Conservation (phyloP, 2,113 vertebrate species). For the Dromas ardeola region DNA sequence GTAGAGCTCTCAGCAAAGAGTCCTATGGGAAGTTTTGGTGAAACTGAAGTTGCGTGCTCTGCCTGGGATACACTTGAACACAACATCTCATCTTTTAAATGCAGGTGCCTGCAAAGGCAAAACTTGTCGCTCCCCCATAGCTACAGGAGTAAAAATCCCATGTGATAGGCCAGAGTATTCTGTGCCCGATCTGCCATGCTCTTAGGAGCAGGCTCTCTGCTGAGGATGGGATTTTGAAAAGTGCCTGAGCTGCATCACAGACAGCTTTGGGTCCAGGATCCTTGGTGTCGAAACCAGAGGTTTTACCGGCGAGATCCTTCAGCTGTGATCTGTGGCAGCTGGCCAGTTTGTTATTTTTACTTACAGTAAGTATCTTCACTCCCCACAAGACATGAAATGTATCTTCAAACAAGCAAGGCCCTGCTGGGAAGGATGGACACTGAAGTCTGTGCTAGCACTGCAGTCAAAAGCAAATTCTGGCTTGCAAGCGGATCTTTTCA, state of each 20-base stretch:
- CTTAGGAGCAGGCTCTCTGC: background rate
- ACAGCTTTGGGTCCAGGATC: background rate
- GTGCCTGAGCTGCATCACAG: rapidly evolving
- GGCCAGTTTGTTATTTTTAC: background rate
- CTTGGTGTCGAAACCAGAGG: background rate
- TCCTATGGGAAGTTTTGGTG: background rate
- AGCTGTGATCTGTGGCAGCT: background rate
- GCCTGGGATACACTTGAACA: background rate
- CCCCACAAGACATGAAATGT: background rate
- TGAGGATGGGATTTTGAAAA: background rate
- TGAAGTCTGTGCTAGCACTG: background rate
- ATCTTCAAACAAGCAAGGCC: background rate
- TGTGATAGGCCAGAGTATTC: background rate
- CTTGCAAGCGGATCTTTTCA: background rate
- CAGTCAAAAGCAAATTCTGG: background rate
- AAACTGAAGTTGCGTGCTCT: background rate
- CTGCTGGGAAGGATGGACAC: background rate
- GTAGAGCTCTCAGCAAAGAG: background rate
- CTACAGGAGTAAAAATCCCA: background rate
- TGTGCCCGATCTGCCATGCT: rapidly evolving
- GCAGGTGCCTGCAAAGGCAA: background rate
- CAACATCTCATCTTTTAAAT: background rate
- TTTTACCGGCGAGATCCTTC: background rate
- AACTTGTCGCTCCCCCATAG: background rate
- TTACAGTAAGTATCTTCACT: background rate